phyloP scores from a whole-genome alignment of 2,888 invertebrate species.

The Leptinotarsa haldemani region DNA sequence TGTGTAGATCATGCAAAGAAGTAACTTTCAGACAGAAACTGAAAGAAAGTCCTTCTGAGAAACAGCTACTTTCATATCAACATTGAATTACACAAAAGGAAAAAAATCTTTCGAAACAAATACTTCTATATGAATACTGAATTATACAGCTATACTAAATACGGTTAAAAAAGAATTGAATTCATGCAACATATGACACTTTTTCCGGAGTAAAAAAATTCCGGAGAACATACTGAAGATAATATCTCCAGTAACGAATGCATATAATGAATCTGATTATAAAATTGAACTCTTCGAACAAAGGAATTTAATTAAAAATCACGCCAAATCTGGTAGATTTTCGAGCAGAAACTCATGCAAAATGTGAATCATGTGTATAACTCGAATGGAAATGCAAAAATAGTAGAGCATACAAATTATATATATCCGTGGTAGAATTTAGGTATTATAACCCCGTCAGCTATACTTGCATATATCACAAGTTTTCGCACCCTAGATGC shows the following conservation, averaged over 20 bases:
- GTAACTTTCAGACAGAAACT: too few species aligned
- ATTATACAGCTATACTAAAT: too few species aligned
- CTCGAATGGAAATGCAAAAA: slow-evolving; percentile 28
- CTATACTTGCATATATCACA: slow-evolving; percentile 50
- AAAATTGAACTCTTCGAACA: slow-evolving; percentile 17
- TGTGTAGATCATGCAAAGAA: too few species aligned
- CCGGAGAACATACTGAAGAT: not conserved
- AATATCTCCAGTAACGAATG: slow-evolving; percentile 1
- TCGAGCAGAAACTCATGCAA: slow-evolving; percentile 20
- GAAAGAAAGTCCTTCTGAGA: too few species aligned
- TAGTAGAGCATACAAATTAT: slow-evolving; percentile 44
- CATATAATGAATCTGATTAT: slow-evolving; percentile 13
- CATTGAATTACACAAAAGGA: too few species aligned
- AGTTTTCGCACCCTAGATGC: slow-evolving; percentile 50
- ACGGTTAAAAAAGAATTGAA: too few species aligned
- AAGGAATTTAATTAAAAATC: slow-evolving; percentile 31
- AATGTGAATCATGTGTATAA: slow-evolving; percentile 25
- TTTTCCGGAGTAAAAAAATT: not conserved
- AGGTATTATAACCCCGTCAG: slow-evolving; percentile 46
- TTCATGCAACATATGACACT: not conserved
- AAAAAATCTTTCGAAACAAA: too few species aligned
- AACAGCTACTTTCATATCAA: too few species aligned
- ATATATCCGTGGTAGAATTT: slow-evolving; percentile 34
- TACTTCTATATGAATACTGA: too few species aligned
- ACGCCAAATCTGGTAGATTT: slow-evolving; percentile 38